These are phyloP conservation scores for Rhinolophus ferrumequinum DNA, from an alignment of 2,113 vertebrate species.

Conservation along the genomic window DNA sequence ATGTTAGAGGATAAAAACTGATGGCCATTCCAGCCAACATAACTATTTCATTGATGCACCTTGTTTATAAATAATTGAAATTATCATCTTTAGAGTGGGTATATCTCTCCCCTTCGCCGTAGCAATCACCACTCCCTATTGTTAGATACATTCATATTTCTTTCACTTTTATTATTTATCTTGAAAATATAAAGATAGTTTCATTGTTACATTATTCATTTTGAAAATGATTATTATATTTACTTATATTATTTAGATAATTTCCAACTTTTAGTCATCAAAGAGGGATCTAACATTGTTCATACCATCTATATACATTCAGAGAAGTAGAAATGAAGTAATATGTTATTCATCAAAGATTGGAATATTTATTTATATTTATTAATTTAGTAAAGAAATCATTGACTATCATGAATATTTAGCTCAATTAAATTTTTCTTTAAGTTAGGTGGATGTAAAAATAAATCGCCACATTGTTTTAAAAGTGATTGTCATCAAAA, in stretches of 20 bases:
- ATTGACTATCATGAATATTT: not conserved
- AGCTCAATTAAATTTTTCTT: not conserved
- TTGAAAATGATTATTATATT: not conserved
- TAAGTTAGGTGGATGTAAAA: not conserved
- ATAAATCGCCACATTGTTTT: not conserved
- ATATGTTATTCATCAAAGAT: not conserved
- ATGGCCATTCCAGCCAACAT: not conserved
- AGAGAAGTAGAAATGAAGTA: not conserved
- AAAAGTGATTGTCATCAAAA: not conserved
- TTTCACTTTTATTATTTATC: not conserved
- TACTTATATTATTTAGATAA: not conserved
- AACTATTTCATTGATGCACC: not conserved
- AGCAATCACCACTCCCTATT: not conserved
- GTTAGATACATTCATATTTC: not conserved
- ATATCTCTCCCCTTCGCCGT: not conserved
- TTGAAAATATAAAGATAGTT: not conserved
- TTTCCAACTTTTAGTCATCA: not conserved
- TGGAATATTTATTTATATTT: not conserved
- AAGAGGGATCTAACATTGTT: not conserved
- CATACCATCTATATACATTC: not conserved
- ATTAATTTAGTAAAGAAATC: not conserved
- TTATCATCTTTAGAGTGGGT: not conserved
- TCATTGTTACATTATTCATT: not conserved
- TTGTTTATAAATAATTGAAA: not conserved
- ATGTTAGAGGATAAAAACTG: not conserved